Conservation (phyloP, 2,113 vertebrate genomes). For the Actenoides hombroni region DNA sequence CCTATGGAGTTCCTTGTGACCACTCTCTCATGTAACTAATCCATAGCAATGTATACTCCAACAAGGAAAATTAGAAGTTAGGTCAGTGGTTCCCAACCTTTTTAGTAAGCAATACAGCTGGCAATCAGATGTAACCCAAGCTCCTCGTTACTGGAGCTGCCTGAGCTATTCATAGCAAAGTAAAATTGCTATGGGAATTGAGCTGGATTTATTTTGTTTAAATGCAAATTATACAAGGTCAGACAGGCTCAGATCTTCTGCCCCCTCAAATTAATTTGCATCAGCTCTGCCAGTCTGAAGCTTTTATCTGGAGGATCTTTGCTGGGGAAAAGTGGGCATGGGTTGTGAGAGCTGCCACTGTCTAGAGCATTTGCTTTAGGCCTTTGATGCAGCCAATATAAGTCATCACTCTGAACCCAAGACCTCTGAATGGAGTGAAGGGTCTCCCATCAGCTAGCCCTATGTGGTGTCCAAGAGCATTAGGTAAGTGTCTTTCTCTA, state of each 20-base stretch:
- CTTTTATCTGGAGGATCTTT: neutral
- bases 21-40: constrained; percentile 65
- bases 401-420: neutral
- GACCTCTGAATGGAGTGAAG: neutral
- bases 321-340: neutral
- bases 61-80: constrained; percentile 58
- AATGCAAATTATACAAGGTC: constrained; percentile 61
- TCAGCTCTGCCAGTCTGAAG: neutral
- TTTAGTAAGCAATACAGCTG: constrained; percentile 63
- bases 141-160: constrained; percentile 47
- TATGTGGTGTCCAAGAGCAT: neutral
- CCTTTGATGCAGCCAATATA: neutral
- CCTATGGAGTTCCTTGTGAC: constrained; percentile 47
- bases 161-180: constrained; percentile 60
- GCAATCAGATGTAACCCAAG: constrained; percentile 63
- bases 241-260: constrained; percentile 60
- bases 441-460: neutral
- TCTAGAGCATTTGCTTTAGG: neutral
- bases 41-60: constrained; percentile 49
- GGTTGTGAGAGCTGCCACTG: neutral
- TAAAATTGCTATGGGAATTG: constrained; percentile 63
- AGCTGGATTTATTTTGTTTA: constrained; percentile 60
- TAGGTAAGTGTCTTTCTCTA: neutral
- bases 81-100: too few relatives aligned
- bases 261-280: constrained; percentile 42